phyloP scores from a whole-genome alignment of 2,888 invertebrate species.

The Acleris laterana region DNA sequence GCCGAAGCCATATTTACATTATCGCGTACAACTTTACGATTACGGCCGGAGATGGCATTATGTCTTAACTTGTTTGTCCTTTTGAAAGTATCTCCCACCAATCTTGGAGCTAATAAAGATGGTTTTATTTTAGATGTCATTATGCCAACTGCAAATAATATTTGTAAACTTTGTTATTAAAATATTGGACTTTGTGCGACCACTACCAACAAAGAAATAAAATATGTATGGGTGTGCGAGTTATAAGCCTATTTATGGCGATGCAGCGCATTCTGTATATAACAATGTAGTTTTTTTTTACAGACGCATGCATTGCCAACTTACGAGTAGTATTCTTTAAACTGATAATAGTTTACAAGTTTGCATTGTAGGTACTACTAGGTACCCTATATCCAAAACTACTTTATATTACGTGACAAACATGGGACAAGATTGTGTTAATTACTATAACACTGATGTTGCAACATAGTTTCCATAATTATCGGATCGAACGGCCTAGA shows the following conservation, averaged over 20 bases:
- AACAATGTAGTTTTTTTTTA: too few species aligned
- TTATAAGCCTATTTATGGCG: conserved; percentile 4
- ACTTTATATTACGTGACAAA: too few species aligned
- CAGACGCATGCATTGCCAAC: too few species aligned
- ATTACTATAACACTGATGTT: too few species aligned
- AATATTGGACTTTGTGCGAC: conserved; percentile 61
- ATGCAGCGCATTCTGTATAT: too few species aligned
- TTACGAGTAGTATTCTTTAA: too few species aligned
- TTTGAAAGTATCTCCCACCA: neutral
- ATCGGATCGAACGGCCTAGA: too few species aligned
- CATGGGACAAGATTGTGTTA: too few species aligned
- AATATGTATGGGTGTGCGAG: conserved; percentile 7
- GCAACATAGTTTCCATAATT: too few species aligned
- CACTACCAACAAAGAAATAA: conserved; percentile 42
- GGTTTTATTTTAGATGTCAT: neutral
- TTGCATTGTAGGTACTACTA: too few species aligned
- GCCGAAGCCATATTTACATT: conserved; percentile 61
- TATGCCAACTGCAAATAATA: conserved; percentile 17
- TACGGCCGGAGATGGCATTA: conserved; percentile 12
- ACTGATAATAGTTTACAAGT: too few species aligned
- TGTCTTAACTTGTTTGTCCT: neutral
- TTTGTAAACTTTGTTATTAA: conserved; percentile 31
- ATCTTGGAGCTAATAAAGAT: neutral
- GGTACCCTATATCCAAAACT: too few species aligned
- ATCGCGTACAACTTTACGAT: conserved; percentile 21